Conservation (phyloP, 2,797 vertebrate species). For the Alectoris magna region DNA sequence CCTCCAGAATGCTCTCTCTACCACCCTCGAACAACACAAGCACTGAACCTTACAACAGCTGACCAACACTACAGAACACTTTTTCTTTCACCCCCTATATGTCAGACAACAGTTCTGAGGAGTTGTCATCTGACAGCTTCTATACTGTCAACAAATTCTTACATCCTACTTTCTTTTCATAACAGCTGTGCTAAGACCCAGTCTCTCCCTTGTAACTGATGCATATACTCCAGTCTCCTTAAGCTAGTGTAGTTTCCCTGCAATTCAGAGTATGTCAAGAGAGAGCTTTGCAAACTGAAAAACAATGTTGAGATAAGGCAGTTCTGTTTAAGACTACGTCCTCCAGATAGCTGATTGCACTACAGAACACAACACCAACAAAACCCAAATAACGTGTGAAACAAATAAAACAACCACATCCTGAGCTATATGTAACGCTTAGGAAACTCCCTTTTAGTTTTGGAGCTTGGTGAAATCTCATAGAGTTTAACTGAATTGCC, state of each 20-base stretch:
- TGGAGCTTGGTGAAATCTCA: background rate
- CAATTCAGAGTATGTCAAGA: background rate
- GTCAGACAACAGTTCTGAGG: background rate
- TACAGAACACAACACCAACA: accelerated
- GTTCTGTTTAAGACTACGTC: background rate
- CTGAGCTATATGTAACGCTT: accelerated
- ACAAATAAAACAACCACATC: background rate
- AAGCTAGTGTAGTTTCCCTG: background rate
- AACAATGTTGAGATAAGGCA: background rate
- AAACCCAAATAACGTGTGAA: background rate
- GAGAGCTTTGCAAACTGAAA: background rate
- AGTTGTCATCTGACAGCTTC: background rate
- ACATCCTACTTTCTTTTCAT: background rate
- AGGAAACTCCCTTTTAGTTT: background rate
- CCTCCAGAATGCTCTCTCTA: background rate
- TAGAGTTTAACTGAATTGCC: background rate
- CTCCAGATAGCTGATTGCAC: background rate
- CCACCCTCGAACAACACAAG: background rate
- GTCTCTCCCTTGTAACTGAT: background rate
- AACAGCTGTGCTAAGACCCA: background rate
- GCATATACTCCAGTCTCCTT: background rate
- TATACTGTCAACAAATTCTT: background rate
- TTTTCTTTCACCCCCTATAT: background rate
- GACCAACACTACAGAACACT: background rate
- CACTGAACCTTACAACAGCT: background rate